Percentiles rank a stretch among this genome's conserved stretches.
These are phyloP conservation scores for Laterallus jamaicensis DNA, from an alignment of 2,113 vertebrate species.

Conservation along the genomic window DNA sequence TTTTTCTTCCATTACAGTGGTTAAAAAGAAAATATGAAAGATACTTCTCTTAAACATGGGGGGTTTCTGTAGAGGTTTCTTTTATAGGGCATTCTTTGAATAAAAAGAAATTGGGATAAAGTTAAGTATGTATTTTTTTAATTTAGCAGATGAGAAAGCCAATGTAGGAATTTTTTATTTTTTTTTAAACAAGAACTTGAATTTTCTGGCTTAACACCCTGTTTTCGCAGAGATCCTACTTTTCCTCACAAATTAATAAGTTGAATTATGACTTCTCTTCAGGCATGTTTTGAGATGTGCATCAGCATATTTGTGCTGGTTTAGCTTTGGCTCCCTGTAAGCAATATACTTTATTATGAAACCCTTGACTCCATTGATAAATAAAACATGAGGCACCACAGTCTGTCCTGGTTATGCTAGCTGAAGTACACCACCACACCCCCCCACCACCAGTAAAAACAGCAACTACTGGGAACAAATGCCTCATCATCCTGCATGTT, in stretches of 20 bases:
- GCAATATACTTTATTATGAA: background rate
- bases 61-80: background rate
- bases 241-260: background rate
- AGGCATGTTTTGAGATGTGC: background rate
- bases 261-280: background rate
- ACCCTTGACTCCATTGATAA: background rate
- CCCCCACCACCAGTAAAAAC: background rate
- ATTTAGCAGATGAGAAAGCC: background rate
- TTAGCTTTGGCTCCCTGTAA: background rate
- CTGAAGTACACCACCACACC: background rate
- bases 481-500: background rate
- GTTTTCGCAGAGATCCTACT: background rate
- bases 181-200: background rate
- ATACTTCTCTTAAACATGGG: background rate
- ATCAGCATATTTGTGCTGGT: background rate
- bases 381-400: background rate
- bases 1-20: background rate
- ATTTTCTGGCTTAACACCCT: background rate
- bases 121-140: background rate
- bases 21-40: background rate
- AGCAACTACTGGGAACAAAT: background rate
- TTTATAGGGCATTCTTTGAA: background rate
- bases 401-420: background rate
- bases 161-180: background rate
- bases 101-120: background rate